Base-by-base conservation (phyloP, 2,888 invertebrate genomes). In the Caenorhabditis auriculariae region DNA sequence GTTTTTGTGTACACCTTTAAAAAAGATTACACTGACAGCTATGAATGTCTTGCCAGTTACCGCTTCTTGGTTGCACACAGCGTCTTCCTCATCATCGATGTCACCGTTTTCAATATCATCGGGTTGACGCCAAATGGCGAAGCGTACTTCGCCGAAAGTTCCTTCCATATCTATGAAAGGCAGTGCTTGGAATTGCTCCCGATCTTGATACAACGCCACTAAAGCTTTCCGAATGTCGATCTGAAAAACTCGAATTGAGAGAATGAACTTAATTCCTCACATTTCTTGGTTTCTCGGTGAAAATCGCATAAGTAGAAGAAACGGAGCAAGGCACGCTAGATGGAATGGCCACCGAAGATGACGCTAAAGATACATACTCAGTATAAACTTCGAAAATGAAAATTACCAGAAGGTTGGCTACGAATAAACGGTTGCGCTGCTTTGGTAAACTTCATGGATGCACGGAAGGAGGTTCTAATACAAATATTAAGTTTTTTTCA, bases 81-180 rank as follows among this genome's bases (percentile, higher is more conserved):
- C 66, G 32, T 72, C 72, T 32, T 74, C 75, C 28, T 76, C 78
- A 41, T 80, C 78, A 45, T 79, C 78, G 7, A 80, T 70, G 46
- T 79, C 78, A 45, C 78, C 80, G 38, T 68, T 68, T 7, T 64
- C 54, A 12, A 64, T 60, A 44, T 68, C 68, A 24, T 69, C 70
- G n/a, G 67, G 65, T 60, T 76, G 76, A 15, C 76, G 61, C 80
- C 80, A 80, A 51, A 80, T 75, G 15, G 78, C 77, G 62, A 77
- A 79, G 21, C 71, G 56, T n/a, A 79, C 57, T 60, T 80, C 76
- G 2, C 78, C 79, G 49, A 77, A 81, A n/a, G 72, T 75, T n/a
- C 78, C 78, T 64, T 78, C 72, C 41, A 75, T 55, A 54, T 78
- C 78, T 28, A 64, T 44, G 44, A 68, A 68, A 26, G 76, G 71